phyloP scores from a whole-genome alignment of 2,797 vertebrate genomes.

The Rhinichthys osculus region DNA sequence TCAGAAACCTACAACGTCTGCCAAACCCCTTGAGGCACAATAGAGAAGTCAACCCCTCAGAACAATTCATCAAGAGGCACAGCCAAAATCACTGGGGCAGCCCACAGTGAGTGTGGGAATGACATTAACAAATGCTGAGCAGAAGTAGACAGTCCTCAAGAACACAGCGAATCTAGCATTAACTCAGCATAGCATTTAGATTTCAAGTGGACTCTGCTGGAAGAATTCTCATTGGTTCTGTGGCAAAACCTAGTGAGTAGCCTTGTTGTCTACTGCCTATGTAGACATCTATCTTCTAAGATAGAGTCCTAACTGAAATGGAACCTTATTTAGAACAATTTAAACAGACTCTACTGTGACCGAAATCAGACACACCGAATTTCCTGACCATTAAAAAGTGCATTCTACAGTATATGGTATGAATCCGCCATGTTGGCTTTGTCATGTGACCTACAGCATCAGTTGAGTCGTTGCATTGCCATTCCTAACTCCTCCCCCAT shows the following conservation, averaged over 20 bases:
- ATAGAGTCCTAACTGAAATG: not conserved
- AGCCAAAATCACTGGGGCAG: conserved; percentile 39
- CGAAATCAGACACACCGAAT: not conserved
- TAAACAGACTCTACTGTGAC: not conserved
- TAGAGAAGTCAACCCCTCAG: conserved; percentile 39
- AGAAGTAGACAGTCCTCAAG: conserved; percentile 15
- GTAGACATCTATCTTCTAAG: not conserved
- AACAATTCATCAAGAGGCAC: conserved; percentile 48
- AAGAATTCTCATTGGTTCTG: not conserved
- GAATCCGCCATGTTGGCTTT: not conserved
- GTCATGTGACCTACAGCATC: not conserved
- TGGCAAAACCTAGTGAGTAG: not conserved
- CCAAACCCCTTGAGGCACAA: conserved; percentile 47
- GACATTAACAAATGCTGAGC: conserved; percentile 57
- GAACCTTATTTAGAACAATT: not conserved
- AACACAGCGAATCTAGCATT: conserved; percentile 38
- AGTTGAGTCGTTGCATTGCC: not conserved
- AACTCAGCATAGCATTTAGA: conserved; percentile 2
- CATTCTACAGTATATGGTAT: not conserved
- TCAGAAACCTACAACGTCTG: conserved; percentile 36
- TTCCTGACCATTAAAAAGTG: not conserved
- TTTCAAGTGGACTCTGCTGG: conserved; percentile 1
- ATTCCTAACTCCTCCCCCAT: not conserved
- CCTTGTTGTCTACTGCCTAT: not conserved
- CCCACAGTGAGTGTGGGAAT: conserved; percentile 54